These are phyloP conservation scores for Albula glossodonta DNA, from an alignment of 2,113 vertebrate genomes.

Conservation along the genomic window DNA sequence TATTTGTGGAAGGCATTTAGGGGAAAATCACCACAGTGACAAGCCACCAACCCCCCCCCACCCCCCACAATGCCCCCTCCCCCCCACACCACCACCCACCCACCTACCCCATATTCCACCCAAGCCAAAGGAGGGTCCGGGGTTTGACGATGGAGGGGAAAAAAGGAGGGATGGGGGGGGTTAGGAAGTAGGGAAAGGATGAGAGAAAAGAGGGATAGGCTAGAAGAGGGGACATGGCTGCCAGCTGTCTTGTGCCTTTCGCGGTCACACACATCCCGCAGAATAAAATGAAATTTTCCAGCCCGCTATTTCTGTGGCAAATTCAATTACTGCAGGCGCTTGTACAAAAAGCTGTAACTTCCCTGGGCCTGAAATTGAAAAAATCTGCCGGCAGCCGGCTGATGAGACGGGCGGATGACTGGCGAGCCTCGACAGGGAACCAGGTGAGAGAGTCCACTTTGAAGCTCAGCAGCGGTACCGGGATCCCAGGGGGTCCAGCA, in stretches of 20 bases:
- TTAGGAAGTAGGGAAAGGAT: conserved; percentile 41
- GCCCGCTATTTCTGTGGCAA: conserved; percentile 96
- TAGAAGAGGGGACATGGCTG: conserved; percentile 48
- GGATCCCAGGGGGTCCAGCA: background rate
- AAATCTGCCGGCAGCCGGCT: conserved; percentile 92
- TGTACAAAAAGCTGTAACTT: conserved; percentile 94
- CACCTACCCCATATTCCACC: too few species aligned
- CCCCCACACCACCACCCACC: background rate
- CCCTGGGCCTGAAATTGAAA: conserved; percentile 97
- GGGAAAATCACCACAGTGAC: conserved; percentile 87
- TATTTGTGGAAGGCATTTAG: conserved; percentile 99
- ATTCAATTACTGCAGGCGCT: conserved; percentile 98
- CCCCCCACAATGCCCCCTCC: background rate
- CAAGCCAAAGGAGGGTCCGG: conserved; percentile 37
- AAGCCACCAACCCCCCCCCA: conserved; percentile 49
- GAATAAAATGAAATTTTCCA: conserved; percentile 98
- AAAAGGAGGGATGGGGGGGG: conserved; percentile 44
- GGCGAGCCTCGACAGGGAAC: conserved; percentile 79
- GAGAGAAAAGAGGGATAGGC: conserved; percentile 56
- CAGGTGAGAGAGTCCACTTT: conserved; percentile 73
- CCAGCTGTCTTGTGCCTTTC: conserved; percentile 6
- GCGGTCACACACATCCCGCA: conserved; percentile 39
- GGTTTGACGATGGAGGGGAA: conserved; percentile 48
- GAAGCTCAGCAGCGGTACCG: background rate
- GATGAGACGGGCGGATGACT: conserved; percentile 93